phyloP scores from a whole-genome alignment of 2,797 vertebrate genomes.

The Eidolon dupreanum region DNA sequence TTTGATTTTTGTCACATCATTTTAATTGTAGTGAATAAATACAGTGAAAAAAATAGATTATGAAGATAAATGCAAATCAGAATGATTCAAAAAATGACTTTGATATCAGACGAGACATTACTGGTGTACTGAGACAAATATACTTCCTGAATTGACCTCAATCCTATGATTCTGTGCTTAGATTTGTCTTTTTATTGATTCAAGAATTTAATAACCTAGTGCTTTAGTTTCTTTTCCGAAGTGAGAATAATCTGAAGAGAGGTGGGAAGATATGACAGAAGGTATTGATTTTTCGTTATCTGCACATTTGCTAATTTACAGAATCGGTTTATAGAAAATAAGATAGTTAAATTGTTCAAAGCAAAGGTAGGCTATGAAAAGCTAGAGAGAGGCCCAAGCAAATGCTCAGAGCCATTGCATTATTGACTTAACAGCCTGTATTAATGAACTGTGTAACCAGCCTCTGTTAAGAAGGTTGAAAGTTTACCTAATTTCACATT shows the following conservation, averaged over 20 bases:
- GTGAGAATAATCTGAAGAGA: constrained; percentile 26
- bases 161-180: neutral
- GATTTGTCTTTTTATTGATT: constrained; percentile 20
- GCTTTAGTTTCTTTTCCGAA: constrained; percentile 36
- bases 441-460: constrained; percentile 51
- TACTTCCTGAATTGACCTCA: neutral
- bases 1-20: neutral
- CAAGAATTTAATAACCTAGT: neutral
- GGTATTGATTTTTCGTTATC: constrained; percentile 2
- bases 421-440: constrained; percentile 45
- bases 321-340: neutral
- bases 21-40: constrained; percentile 19
- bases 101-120: neutral
- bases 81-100: constrained; percentile 4
- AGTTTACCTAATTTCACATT: constrained; percentile 55
- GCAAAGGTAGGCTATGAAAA: constrained; percentile 52
- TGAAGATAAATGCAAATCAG: constrained; percentile 30
- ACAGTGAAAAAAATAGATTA: neutral
- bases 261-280: neutral
- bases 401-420: neutral
- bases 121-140: constrained; percentile 10
- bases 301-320: constrained; percentile 40
- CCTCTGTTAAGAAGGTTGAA: constrained; percentile 29
- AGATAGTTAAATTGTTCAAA: constrained; percentile 46
- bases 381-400: neutral